These are phyloP conservation scores for Nymphicus hollandicus DNA, from an alignment of 2,113 vertebrate genomes.

Conservation along the genomic window DNA sequence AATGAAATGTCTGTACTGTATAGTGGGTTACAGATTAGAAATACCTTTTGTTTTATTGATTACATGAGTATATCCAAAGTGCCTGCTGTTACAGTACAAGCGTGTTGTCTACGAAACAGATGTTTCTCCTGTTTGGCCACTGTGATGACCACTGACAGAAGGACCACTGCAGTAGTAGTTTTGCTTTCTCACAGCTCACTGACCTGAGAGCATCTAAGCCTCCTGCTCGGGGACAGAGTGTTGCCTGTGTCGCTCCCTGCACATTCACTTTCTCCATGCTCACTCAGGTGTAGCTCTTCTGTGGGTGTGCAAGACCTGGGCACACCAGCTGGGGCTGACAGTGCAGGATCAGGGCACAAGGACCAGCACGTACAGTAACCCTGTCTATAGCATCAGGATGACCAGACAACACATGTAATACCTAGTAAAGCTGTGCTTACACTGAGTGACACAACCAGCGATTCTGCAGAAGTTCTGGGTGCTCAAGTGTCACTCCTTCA, in stretches of 20 bases:
- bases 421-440: not conserved
- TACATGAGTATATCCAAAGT: not conserved
- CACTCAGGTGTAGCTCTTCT: not conserved
- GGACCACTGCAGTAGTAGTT: not conserved
- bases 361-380: not conserved
- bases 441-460: rapidly evolving
- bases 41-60: not conserved
- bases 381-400: not conserved
- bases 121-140: not conserved
- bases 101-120: not conserved
- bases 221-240: rapidly evolving
- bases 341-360: rapidly evolving
- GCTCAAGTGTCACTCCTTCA: not conserved
- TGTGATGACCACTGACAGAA: not conserved
- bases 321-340: not conserved
- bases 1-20: not conserved
- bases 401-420: not conserved
- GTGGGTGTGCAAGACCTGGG: not conserved
- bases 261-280: not conserved
- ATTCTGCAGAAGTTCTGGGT: not conserved
- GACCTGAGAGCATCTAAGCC: not conserved
- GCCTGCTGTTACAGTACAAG: not conserved
- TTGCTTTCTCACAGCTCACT: not conserved
- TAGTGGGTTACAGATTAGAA: not conserved
- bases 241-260: not conserved